Percentiles rank a stretch among this genome's conserved stretches.
Conservation (phyloP, 1,140 invertebrate genomes). For the Solen grandis region DNA sequence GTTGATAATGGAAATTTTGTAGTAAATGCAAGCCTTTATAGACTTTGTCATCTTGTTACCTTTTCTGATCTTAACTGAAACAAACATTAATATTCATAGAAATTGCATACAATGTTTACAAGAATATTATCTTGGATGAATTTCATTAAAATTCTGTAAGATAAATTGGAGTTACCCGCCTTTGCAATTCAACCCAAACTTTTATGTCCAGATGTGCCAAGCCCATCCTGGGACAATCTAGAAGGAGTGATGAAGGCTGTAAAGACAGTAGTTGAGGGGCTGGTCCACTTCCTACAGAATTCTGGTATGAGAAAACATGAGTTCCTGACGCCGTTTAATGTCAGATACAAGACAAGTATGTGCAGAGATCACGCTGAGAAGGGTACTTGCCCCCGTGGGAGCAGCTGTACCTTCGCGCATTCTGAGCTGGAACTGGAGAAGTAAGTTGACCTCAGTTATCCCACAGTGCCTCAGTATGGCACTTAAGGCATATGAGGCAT, state of each 20-base stretch:
- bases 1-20: no score
- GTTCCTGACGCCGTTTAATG: slow-evolving; percentile 84
- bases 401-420: slow-evolving; percentile 95
- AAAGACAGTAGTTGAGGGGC: slow-evolving; percentile 89
- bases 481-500: no score
- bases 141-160: no score
- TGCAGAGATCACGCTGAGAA: slow-evolving; percentile 91
- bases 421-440: slow-evolving; percentile 94
- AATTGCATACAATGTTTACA: no score
- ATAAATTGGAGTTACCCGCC: no score
- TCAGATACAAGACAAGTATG: slow-evolving; percentile 95
- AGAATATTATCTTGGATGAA: no score
- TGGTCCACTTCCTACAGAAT: slow-evolving; percentile 92
- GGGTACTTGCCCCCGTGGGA: slow-evolving; percentile 91
- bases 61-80: no score
- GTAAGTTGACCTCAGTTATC: slow-evolving; percentile 76
- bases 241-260: slow-evolving; percentile 90
- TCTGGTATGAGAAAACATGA: slow-evolving; percentile 84
- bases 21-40: no score
- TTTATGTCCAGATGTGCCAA: slow-evolving; percentile 87
- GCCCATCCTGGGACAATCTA: slow-evolving; percentile 84
- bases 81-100: no score
- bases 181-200: no score
- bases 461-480: background rate
- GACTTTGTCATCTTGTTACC: no score